Percentiles rank a stretch among this genome's conserved stretches.
Evolutionary conservation across 2,888 invertebrate species (phyloP).

Genomic region (Caenorhabditis imperialis): DNA sequence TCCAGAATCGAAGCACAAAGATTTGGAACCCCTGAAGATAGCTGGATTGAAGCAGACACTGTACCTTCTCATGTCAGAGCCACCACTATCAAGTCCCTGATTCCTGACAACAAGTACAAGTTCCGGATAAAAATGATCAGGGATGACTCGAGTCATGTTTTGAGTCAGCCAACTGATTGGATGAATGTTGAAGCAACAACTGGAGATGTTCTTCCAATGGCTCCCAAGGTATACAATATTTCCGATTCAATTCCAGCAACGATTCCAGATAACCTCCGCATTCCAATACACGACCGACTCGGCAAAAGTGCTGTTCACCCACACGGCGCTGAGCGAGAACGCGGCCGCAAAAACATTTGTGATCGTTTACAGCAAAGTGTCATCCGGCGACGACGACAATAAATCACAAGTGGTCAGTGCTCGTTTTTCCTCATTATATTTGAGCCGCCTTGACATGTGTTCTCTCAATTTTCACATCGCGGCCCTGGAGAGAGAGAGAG

Average conservation of each 20-base stretch:
- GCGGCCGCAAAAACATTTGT: conserved; percentile 59
- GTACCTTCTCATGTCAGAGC: conserved; percentile 70
- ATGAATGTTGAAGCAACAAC: conserved; percentile 53
- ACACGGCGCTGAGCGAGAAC: conserved; percentile 53
- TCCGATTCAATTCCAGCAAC: conserved; percentile 52
- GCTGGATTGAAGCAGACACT: conserved; percentile 63
- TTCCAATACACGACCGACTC: conserved; percentile 51
- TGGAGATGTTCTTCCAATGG: conserved; percentile 55
- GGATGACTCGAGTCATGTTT: conserved; percentile 51
- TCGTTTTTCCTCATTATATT: conserved; percentile 18
- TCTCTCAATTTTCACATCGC: not conserved
- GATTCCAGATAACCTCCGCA: conserved; percentile 58
- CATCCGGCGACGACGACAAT: conserved; percentile 33
- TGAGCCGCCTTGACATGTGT: too few relatives aligned
- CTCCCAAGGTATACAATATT: conserved; percentile 43
- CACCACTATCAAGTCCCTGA: conserved; percentile 64
- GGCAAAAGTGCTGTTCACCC: conserved; percentile 63
- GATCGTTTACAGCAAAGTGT: conserved; percentile 53
- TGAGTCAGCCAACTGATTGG: conserved; percentile 53
- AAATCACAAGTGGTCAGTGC: conserved; percentile 56
- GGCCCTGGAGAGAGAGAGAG: too few relatives aligned
- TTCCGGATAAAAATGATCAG: conserved; percentile 59
- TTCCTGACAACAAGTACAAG: conserved; percentile 62
- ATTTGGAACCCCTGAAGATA: conserved; percentile 32
- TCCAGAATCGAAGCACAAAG: conserved; percentile 57